Conservation (phyloP, 2,888 invertebrate genomes). For the Cartodere bifasciata region DNA sequence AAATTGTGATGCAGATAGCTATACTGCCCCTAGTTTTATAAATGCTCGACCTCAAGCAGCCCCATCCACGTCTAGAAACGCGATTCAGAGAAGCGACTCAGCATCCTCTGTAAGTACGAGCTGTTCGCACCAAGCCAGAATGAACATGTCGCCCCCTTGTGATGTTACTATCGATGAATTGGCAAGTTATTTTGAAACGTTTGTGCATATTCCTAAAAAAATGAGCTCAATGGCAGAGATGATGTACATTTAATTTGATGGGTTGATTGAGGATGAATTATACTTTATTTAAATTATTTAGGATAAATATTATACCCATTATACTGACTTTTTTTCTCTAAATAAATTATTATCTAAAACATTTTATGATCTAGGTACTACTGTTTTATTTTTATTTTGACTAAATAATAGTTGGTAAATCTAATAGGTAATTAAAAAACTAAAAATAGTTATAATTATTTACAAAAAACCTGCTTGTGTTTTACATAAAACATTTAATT, state of each 20-base stretch:
- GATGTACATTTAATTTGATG: constrained; percentile 76
- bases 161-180: constrained; percentile 90
- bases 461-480: no score
- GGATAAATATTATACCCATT: no score
- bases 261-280: constrained; percentile 5
- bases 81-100: constrained; percentile 12
- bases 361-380: no score
- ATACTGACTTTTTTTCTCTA: no score
- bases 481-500: no score
- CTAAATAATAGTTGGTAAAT: no score
- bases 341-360: no score
- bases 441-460: no score
- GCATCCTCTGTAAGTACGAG: constrained; percentile 28
- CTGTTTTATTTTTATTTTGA: no score
- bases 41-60: constrained; percentile 20
- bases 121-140: constrained; percentile 65
- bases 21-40: constrained; percentile 26
- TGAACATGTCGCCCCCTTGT: constrained; percentile 52
- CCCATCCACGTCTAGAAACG: constrained; percentile 12
- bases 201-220: constrained; percentile 93
- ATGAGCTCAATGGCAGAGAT: constrained; percentile 97
- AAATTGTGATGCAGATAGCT: constrained; percentile 19
- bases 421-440: no score
- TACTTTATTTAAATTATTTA: background rate
- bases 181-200: constrained; percentile 89